These are phyloP conservation scores for Oophaga sylvatica DNA, from an alignment of 2,797 vertebrate species.

Conservation along the genomic window DNA sequence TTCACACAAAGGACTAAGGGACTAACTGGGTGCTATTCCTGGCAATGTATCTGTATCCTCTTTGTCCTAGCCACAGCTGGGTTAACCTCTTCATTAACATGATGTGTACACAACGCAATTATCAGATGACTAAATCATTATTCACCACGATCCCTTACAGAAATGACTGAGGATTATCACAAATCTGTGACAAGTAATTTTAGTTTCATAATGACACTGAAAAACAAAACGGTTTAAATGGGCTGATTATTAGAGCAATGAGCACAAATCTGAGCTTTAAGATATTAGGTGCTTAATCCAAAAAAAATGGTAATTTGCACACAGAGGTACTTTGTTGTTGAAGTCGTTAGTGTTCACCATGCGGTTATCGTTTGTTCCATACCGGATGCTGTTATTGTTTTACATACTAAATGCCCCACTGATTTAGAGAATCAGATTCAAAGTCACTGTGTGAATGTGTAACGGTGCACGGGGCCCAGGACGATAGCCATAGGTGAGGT, in stretches of 20 bases:
- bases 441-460: too few species aligned
- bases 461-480: too few species aligned
- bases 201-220: not conserved
- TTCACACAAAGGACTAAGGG: not conserved
- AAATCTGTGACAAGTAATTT: slow-evolving; percentile 4
- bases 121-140: slow-evolving; percentile 18
- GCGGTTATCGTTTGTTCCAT: not conserved
- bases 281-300: not conserved
- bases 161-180: slow-evolving; percentile 21
- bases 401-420: too few species aligned
- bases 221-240: not conserved
- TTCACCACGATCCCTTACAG: slow-evolving; percentile 9
- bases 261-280: not conserved
- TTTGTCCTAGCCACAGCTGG: slow-evolving; percentile 4
- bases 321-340: not conserved
- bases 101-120: not conserved
- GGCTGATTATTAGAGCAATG: not conserved
- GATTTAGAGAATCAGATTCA: too few species aligned
- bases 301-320: not conserved
- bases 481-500: too few species aligned
- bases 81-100: slow-evolving; percentile 31
- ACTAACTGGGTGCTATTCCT: slow-evolving; percentile 21
- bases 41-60: not conserved
- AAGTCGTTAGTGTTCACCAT: not conserved
- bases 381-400: not conserved